Conservation (phyloP, 2,113 vertebrate species). For the Percina caprodes region DNA sequence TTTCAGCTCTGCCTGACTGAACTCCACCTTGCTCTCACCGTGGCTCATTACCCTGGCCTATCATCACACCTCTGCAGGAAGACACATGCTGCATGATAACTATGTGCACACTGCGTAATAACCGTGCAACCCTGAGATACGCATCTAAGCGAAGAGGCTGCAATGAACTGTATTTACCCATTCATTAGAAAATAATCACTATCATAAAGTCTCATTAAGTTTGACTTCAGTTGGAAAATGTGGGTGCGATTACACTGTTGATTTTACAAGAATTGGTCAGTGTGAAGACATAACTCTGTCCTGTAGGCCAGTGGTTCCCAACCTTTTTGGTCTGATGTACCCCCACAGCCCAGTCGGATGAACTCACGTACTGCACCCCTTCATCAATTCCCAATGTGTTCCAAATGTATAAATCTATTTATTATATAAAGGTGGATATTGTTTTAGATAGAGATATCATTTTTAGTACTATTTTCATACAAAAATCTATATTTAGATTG, state of each 20-base stretch:
- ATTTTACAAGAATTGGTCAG: background rate
- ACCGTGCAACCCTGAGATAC: conserved; percentile 14
- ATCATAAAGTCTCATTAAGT: conserved; percentile 8
- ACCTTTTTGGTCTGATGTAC: no score
- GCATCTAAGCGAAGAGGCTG: background rate
- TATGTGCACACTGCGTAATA: background rate
- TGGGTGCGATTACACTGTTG: background rate
- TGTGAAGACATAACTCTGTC: background rate
- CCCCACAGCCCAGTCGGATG: no score
- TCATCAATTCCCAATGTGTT: no score
- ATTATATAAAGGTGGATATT: no score
- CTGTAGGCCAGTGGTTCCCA: no score
- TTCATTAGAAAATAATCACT: conserved; percentile 29
- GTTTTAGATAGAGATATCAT: no score
- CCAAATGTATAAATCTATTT: no score
- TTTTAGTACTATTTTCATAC: no score
- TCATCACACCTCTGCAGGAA: conserved; percentile 60
- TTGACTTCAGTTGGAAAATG: background rate
- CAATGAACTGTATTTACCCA: background rate
- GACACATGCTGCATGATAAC: conserved; percentile 57
- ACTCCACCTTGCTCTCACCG: conserved; percentile 68
- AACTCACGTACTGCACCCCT: no score
- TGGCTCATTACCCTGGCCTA: conserved; percentile 74
- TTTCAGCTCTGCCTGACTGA: conserved; percentile 69
- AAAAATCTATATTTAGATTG: no score